These are phyloP conservation scores for Ischnura elegans DNA, from an alignment of 2,888 invertebrate genomes.

Conservation along the genomic window DNA sequence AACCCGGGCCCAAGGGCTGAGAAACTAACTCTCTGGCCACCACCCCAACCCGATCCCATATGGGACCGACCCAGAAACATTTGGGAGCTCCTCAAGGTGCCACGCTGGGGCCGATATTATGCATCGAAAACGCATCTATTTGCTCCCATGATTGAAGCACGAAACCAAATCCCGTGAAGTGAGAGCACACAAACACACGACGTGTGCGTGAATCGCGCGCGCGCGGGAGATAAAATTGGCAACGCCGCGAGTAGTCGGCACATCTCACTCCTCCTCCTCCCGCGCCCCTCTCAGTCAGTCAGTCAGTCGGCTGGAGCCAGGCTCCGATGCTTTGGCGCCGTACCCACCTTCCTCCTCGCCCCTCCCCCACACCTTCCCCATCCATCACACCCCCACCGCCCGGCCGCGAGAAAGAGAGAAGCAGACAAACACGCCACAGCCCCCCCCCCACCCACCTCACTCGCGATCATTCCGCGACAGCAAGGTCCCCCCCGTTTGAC, in stretches of 20 bases:
- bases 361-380: background rate
- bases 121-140: too few relatives aligned
- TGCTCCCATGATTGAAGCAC: too few relatives aligned
- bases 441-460: background rate
- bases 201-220: background rate
- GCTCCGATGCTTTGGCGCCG: constrained; percentile 42
- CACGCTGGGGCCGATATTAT: too few relatives aligned
- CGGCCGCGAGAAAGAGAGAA: background rate
- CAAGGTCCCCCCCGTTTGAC: too few relatives aligned
- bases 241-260: constrained; percentile 16
- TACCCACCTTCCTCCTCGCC: background rate
- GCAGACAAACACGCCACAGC: background rate
- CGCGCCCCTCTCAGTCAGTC: background rate
- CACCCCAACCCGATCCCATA: too few relatives aligned
- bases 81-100: too few relatives aligned
- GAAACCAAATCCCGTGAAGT: background rate
- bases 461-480: background rate
- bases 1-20: too few relatives aligned
- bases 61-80: too few relatives aligned
- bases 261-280: constrained; percentile 6
- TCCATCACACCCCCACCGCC: background rate
- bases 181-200: background rate
- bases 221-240: constrained; percentile 33
- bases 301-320: constrained; percentile 66
- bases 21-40: too few relatives aligned